Conservation (phyloP, 2,113 vertebrate species). For the Cephalopterus ornatus region DNA sequence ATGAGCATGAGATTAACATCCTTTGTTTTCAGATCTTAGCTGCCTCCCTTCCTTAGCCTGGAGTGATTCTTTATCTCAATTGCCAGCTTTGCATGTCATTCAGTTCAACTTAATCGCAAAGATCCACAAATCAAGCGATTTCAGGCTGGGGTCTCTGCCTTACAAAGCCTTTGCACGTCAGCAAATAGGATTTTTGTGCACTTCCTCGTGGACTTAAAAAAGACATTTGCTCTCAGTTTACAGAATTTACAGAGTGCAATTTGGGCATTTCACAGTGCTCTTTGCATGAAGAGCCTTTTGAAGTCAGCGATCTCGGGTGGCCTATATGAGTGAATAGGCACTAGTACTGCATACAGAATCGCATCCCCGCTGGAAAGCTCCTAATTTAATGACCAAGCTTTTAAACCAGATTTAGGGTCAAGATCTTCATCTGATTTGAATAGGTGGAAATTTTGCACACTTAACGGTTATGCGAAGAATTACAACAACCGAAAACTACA, state of each 20-base stretch:
- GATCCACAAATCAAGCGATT: slow-evolving; percentile 64
- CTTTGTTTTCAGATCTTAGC: slow-evolving; percentile 52
- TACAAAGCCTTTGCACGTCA: slow-evolving; percentile 47
- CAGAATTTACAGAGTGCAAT: slow-evolving; percentile 34
- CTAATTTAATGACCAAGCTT: background rate
- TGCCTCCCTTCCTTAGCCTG: slow-evolving; percentile 21
- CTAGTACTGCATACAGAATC: background rate
- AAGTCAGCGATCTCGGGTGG: background rate
- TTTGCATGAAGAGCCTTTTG: slow-evolving; percentile 3
- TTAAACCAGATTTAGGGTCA: background rate
- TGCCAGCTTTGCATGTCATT: slow-evolving; percentile 67
- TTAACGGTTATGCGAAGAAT: background rate
- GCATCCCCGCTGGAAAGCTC: background rate
- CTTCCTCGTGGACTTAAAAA: slow-evolving; percentile 42
- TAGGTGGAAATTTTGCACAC: background rate
- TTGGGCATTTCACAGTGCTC: slow-evolving; percentile 17
- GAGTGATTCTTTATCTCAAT: slow-evolving; percentile 63
- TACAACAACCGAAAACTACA: background rate
- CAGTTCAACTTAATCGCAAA: slow-evolving; percentile 59
- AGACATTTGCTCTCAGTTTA: slow-evolving; percentile 56
- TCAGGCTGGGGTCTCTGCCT: slow-evolving; percentile 50
- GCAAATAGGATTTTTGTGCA: slow-evolving; percentile 60
- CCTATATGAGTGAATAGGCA: background rate
- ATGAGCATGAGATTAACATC: slow-evolving; percentile 48
- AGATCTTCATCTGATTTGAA: background rate